Evolutionary conservation across 2,113 vertebrate species (phyloP).

Genomic region (Callaeas wilsoni): DNA sequence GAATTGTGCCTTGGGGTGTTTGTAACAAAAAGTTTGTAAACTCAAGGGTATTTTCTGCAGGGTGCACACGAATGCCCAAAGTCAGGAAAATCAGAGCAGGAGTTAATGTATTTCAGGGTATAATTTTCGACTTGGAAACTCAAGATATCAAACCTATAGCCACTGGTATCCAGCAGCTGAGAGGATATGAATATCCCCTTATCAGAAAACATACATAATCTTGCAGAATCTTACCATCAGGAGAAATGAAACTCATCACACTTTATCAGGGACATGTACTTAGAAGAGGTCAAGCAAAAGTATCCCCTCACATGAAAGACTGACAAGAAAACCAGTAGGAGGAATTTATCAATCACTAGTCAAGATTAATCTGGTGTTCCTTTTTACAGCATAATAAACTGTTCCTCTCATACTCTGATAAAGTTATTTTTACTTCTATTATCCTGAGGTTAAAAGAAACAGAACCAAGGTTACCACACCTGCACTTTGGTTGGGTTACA

Average conservation of each 20-base stretch:
- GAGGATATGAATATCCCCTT: not conserved
- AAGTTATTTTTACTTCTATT: not conserved
- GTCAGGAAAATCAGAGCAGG: not conserved
- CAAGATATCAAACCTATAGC: not conserved
- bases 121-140: not conserved
- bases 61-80: fast-evolving
- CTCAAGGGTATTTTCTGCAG: not conserved
- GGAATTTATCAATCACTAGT: not conserved
- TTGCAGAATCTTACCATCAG: not conserved
- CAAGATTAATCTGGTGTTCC: not conserved
- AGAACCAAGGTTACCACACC: not conserved
- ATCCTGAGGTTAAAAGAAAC: not conserved
- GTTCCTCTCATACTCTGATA: not conserved
- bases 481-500: not conserved
- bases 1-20: not conserved
- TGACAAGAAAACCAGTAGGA: not conserved
- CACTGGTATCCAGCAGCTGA: not conserved
- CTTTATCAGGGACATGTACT: not conserved
- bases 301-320: not conserved
- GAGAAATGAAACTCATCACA: not conserved
- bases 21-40: not conserved
- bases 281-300: not conserved
- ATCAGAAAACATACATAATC: not conserved
- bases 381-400: not conserved
- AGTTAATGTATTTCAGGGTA: not conserved